A percentile compares a stretch with the other conserved stretches of the same genome.
Conservation (phyloP, 1,140 invertebrate genomes). For the Halyomorpha halys region DNA sequence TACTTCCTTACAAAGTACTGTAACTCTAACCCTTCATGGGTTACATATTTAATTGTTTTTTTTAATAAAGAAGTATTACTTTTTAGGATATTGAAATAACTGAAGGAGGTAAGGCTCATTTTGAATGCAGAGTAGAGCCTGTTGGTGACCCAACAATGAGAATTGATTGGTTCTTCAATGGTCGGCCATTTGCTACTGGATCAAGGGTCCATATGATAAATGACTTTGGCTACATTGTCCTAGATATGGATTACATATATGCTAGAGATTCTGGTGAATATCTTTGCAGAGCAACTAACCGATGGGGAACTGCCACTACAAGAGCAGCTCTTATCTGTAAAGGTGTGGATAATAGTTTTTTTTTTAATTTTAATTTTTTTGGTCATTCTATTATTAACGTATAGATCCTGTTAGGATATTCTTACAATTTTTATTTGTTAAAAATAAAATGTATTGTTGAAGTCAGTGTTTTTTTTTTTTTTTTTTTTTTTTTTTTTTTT, state of each 20-base stretch:
- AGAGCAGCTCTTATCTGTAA: constrained; percentile 72
- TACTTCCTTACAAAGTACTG: too few relatives aligned
- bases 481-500: too few relatives aligned
- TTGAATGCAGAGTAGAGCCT: constrained; percentile 83
- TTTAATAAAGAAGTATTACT: too few relatives aligned
- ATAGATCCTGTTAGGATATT: too few relatives aligned
- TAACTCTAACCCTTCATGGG: too few relatives aligned
- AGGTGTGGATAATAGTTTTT: constrained; percentile 34
- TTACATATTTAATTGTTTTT: too few relatives aligned
- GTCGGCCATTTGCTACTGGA: constrained; percentile 74
- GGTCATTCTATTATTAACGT: too few relatives aligned
- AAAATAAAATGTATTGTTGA: too few relatives aligned
- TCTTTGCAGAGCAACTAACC: constrained; percentile 72
- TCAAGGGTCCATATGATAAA: constrained; percentile 82
- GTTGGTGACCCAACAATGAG: constrained; percentile 75
- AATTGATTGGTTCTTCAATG: constrained; percentile 91
- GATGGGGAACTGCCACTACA: constrained; percentile 73
- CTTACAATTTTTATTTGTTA: too few relatives aligned
- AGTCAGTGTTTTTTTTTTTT: too few relatives aligned
- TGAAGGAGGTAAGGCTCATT: constrained; percentile 80
- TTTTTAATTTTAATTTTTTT: too few relatives aligned
- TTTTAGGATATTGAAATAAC: constrained; percentile 59
- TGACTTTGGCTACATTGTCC: constrained; percentile 84
- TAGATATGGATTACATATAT: constrained; percentile 80
- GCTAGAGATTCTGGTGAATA: constrained; percentile 77